A percentile compares a stretch with the other conserved stretches of the same genome.
Conservation (phyloP, 1,140 invertebrate genomes). For the Mercenaria mercenaria region DNA sequence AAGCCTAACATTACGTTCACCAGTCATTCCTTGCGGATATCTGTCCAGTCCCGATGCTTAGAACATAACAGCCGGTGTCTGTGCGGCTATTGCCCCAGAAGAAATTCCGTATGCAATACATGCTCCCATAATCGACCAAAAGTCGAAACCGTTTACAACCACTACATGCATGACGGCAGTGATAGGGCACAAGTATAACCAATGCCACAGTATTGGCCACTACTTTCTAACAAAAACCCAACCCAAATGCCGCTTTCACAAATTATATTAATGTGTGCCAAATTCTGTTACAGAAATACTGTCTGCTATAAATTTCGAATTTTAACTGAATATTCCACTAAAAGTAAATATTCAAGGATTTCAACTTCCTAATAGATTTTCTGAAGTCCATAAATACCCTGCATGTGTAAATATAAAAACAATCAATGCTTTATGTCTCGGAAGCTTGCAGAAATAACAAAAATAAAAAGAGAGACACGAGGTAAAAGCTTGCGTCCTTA, state of each 20-base stretch:
- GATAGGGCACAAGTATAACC: neutral
- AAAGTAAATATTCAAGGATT: too few relatives aligned
- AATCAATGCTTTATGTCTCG: too few relatives aligned
- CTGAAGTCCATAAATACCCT: too few relatives aligned
- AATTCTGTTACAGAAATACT: too few relatives aligned
- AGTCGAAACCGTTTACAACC: neutral
- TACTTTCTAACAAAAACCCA: too few relatives aligned
- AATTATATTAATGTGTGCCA: too few relatives aligned
- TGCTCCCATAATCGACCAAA: neutral
- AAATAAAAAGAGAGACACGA: neutral
- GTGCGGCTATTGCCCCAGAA: neutral
- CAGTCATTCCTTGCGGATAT: constrained; percentile 23
- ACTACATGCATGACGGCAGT: neutral
- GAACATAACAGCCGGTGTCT: constrained; percentile 14
- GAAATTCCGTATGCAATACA: neutral
- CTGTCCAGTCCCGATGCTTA: neutral
- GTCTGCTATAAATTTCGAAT: too few relatives aligned
- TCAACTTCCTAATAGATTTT: too few relatives aligned
- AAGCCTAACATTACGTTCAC: constrained; percentile 21
- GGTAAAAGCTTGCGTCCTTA: neutral
- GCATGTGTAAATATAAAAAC: too few relatives aligned
- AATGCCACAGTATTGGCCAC: neutral
- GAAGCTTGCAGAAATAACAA: too few relatives aligned
- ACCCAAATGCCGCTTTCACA: too few relatives aligned
- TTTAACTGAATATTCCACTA: too few relatives aligned